These are phyloP conservation scores for Drosophila maculinotata DNA, from an alignment of 2,888 invertebrate genomes.

Conservation along the genomic window DNA sequence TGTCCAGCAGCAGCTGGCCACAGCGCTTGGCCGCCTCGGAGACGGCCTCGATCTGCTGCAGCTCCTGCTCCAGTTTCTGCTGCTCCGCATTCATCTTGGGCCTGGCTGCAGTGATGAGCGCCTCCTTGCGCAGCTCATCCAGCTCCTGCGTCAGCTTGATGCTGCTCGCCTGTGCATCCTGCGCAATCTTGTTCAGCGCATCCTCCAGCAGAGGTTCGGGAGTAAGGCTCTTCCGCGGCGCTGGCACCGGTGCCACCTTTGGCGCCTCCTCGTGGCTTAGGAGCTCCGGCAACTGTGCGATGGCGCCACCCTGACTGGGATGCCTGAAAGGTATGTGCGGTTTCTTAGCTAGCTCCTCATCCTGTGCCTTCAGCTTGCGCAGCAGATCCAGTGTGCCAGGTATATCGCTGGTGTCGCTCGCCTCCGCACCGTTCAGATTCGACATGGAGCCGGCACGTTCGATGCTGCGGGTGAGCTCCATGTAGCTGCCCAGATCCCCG, in stretches of 20 bases:
- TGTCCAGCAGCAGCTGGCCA: conserved; percentile 85
- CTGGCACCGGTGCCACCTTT: conserved; percentile 87
- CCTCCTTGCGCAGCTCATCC: conserved; percentile 86
- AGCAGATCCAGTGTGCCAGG: conserved; percentile 82
- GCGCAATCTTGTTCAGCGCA: conserved; percentile 90
- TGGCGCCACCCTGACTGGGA: conserved; percentile 84
- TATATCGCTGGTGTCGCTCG: conserved; percentile 67
- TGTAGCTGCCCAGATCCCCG: conserved; percentile 86
- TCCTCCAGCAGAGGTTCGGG: conserved; percentile 88
- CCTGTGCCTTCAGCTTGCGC: conserved; percentile 82
- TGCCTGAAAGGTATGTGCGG: conserved; percentile 80
- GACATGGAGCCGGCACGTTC: conserved; percentile 88
- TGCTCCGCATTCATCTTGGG: conserved; percentile 77
- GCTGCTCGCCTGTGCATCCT: conserved; percentile 91
- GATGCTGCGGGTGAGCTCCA: conserved; percentile 86
- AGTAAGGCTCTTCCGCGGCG: conserved; percentile 85
- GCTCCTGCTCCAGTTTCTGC: conserved; percentile 75
- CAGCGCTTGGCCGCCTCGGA: conserved; percentile 86
- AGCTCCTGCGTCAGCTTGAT: conserved; percentile 89
- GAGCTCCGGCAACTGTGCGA: conserved; percentile 83
- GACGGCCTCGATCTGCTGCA: conserved; percentile 85
- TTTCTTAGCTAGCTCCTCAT: conserved; percentile 55
- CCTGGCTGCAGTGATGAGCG: conserved; percentile 76
- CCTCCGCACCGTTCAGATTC: conserved; percentile 84
- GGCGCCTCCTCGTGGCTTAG: conserved; percentile 71